Conservation (phyloP, 2,888 invertebrate genomes). For the Acronicta leporina region DNA sequence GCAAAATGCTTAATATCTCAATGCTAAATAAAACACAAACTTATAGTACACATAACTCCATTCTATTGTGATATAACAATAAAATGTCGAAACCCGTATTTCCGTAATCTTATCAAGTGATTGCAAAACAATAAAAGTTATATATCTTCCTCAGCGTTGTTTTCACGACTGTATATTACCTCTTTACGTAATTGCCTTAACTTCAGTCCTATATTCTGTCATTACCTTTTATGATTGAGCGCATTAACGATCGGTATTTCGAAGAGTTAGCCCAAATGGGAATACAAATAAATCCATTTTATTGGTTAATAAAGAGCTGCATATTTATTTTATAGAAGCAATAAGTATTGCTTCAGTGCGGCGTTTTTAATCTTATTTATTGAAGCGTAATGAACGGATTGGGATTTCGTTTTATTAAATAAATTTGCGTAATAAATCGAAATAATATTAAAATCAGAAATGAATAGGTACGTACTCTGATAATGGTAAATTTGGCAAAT, state of each 20-base stretch:
- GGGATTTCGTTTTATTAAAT: conserved; percentile 3
- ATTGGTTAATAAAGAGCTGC: conserved; percentile 31
- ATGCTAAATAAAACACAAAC: conserved; percentile 9
- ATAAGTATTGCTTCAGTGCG: conserved; percentile 35
- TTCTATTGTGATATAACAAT: conserved; percentile 11
- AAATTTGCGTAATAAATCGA: conserved; percentile 5
- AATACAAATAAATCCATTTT: conserved; percentile 34
- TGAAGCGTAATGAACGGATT: conserved; percentile 27
- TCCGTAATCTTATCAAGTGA: conserved; percentile 29
- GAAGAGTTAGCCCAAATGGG: conserved; percentile 7
- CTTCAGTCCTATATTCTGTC: conserved; percentile 28
- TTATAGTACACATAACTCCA: neutral
- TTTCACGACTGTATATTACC: conserved; percentile 26
- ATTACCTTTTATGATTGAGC: conserved; percentile 37
- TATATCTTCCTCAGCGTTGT: conserved; percentile 29
- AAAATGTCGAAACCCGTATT: neutral
- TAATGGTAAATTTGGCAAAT: too few species aligned
- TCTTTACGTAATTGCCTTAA: conserved; percentile 43
- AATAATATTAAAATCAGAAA: neutral
- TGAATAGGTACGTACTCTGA: neutral
- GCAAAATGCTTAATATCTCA: conserved; percentile 7
- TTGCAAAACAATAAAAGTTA: conserved; percentile 38
- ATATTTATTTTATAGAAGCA: conserved; percentile 42
- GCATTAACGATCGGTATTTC: conserved; percentile 32
- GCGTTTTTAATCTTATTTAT: conserved; percentile 41